phyloP scores from a whole-genome alignment of 2,797 vertebrate species.

The Sphenodon punctatus region DNA sequence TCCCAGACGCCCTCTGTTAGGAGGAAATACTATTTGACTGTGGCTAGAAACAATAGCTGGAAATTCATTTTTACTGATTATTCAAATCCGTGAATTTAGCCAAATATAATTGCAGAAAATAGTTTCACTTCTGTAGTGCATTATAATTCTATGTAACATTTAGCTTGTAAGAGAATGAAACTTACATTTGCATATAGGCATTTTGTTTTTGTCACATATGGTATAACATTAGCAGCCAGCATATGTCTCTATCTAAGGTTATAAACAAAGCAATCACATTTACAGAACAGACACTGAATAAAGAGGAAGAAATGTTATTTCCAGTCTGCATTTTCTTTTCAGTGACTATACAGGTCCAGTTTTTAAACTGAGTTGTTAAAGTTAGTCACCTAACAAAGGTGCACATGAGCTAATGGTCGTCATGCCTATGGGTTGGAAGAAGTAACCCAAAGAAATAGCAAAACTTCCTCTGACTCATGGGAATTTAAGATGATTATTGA shows the following conservation, averaged over 20 bases:
- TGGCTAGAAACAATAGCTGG: neutral
- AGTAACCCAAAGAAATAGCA: no score
- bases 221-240: slow-evolving; percentile 58
- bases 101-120: neutral
- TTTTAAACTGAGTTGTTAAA: neutral
- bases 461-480: no score
- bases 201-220: slow-evolving; percentile 38
- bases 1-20: neutral
- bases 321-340: slow-evolving; percentile 1
- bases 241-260: slow-evolving; percentile 59
- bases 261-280: slow-evolving; percentile 67
- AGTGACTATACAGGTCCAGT: neutral
- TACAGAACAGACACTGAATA: slow-evolving; percentile 62
- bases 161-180: slow-evolving; percentile 29
- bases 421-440: no score
- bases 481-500: no score
- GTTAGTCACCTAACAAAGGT: neutral
- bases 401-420: neutral
- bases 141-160: slow-evolving; percentile 24
- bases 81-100: neutral
- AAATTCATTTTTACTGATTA: neutral
- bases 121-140: neutral
- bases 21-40: neutral
- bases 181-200: slow-evolving; percentile 32
- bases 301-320: slow-evolving; percentile 4